phyloP scores from a whole-genome alignment of 2,113 vertebrate genomes.

The Falcunculus frontatus region DNA sequence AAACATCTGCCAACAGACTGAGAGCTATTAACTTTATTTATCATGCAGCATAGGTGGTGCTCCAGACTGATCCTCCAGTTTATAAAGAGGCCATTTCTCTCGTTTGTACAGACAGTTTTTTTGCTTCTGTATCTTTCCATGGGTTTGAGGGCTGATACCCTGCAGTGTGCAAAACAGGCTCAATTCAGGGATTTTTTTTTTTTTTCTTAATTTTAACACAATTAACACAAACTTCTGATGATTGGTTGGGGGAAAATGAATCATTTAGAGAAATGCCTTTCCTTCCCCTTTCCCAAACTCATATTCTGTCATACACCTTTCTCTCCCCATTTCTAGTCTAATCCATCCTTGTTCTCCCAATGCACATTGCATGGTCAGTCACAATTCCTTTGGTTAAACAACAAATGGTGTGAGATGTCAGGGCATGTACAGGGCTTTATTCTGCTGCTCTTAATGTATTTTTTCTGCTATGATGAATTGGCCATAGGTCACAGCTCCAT shows the following conservation, averaged over 20 bases:
- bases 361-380: rapidly evolving
- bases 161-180: not conserved
- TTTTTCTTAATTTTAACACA: not conserved
- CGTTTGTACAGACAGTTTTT: not conserved
- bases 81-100: not conserved
- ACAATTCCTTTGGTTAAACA: not conserved
- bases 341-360: not conserved
- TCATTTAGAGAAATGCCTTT: not conserved
- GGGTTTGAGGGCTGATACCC: not conserved
- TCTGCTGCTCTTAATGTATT: not conserved
- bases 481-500: not conserved
- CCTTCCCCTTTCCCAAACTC: not conserved
- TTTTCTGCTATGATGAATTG: not conserved
- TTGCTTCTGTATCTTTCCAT: not conserved
- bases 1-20: not conserved
- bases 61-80: not conserved
- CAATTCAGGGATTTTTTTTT: not conserved
- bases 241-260: not conserved
- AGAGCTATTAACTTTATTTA: not conserved
- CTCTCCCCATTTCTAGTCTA: not conserved
- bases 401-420: rapidly evolving
- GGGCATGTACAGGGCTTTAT: not conserved
- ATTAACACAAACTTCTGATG: not conserved
- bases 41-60: not conserved
- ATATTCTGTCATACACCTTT: not conserved